A percentile compares a stretch with the other conserved stretches of the same genome.
phyloP scores from a whole-genome alignment of 2,888 invertebrate genomes.

The Scaptomyza tumidula region DNA sequence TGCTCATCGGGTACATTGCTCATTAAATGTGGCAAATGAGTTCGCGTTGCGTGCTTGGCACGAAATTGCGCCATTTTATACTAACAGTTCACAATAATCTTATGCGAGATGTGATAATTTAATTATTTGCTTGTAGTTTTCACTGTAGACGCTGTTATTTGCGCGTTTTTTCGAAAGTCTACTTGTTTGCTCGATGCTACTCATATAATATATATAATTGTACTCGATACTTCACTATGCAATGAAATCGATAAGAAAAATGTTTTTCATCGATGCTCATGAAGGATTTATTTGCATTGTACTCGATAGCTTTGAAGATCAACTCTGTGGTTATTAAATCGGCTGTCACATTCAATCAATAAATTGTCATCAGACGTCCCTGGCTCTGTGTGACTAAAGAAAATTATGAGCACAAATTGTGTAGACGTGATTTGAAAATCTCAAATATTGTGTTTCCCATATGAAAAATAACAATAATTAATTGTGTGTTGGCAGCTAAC shows the following conservation, averaged over 20 bases:
- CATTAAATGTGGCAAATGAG: conserved; percentile 75
- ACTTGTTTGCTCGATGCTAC: conserved; percentile 23
- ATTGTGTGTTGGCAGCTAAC: conserved; percentile 21
- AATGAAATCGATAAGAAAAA: background rate
- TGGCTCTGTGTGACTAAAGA: conserved; percentile 26
- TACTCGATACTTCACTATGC: conserved; percentile 33
- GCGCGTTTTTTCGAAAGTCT: conserved; percentile 68
- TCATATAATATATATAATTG: background rate
- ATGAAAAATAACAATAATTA: conserved; percentile 16
- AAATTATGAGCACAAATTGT: conserved; percentile 28
- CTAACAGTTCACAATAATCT: background rate
- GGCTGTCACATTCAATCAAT: conserved; percentile 21
- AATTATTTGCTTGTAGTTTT: background rate
- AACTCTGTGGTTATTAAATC: conserved; percentile 7
- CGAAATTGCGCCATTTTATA: conserved; percentile 50
- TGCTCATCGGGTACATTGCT: conserved; percentile 80
- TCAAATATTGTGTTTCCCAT: conserved; percentile 15
- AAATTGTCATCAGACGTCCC: conserved; percentile 11
- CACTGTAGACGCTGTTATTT: conserved; percentile 44
- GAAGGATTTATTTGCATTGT: background rate
- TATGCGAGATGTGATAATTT: background rate
- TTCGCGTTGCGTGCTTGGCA: conserved; percentile 73
- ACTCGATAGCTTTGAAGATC: conserved; percentile 2
- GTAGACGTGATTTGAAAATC: conserved; percentile 39
- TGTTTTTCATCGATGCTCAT: background rate